A percentile compares a stretch with the other conserved stretches of the same genome.
phyloP scores from a whole-genome alignment of 1,140 invertebrate species.

The Drosophila triauraria region DNA sequence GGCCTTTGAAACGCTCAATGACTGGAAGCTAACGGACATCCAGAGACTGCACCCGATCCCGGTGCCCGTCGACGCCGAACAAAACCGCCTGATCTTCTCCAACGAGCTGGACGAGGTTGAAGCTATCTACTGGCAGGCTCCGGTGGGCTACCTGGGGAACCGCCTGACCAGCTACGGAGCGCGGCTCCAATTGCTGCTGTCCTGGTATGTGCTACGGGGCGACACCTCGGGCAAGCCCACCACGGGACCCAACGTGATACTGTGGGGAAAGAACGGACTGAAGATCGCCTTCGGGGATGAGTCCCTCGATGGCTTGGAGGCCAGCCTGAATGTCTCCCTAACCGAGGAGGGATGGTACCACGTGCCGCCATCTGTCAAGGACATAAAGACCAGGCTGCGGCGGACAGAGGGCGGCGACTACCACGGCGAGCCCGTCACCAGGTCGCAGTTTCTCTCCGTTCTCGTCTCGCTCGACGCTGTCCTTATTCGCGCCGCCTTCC shows the following conservation, averaged over 20 bases:
- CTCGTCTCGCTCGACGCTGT: constrained; percentile 92
- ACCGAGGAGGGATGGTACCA: constrained; percentile 92
- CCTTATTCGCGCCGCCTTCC: constrained; percentile 95
- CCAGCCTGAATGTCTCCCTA: constrained; percentile 88
- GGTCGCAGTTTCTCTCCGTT: constrained; percentile 93
- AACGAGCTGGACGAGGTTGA: constrained; percentile 90
- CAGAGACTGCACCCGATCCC: constrained; percentile 85
- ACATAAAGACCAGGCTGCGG: constrained; percentile 87
- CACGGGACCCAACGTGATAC: constrained; percentile 93
- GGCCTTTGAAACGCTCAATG: constrained; percentile 87
- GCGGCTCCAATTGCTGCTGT: constrained; percentile 90
- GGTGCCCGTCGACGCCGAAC: constrained; percentile 86
- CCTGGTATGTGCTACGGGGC: constrained; percentile 94
- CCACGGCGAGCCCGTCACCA: constrained; percentile 88
- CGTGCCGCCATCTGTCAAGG: constrained; percentile 87
- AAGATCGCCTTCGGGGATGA: constrained; percentile 90
- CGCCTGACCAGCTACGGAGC: constrained; percentile 92
- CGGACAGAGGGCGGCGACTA: constrained; percentile 86
- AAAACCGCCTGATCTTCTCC: constrained; percentile 87
- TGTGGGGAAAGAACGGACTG: constrained; percentile 91
- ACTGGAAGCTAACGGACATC: constrained; percentile 89
- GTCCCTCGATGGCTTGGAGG: constrained; percentile 84
- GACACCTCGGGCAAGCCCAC: constrained; percentile 95
- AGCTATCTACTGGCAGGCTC: constrained; percentile 96
- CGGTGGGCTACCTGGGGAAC: constrained; percentile 90